Base-by-base conservation (phyloP, 2,113 vertebrate species). In the Etheostoma spectabile region DNA sequence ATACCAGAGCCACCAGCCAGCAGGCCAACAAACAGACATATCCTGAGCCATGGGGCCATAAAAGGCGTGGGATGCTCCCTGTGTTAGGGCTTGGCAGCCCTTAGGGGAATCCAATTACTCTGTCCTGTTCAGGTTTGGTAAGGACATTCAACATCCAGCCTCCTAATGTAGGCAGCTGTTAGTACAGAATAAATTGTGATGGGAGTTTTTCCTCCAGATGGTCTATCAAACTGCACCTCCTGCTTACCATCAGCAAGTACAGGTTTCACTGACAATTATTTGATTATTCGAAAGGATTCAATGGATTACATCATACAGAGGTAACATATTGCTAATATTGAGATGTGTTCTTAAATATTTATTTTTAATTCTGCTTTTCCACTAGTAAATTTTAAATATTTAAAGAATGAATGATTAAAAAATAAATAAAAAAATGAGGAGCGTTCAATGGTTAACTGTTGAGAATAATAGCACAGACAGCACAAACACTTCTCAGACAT, bases 31-130 rank as follows among this genome's bases (percentile, higher is more conserved):
- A 62, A 74, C 77, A 75, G 59, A 83, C 42, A 68, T 51, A 67
- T 70, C 12, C 56, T 67, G 22, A 57, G 64, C 52, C 62, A 69
- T 14, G 86, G 79, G 61, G 77, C 94, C 94, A 91, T 95, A 94
- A 93, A 94, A 94, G 94, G 94, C 63, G 75, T 74, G 70, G 60
- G 89, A 87, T 86, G 86, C 83, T 73, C 85, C 38, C 49, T 38
- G 80, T 82, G 85, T 86, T 77, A 42, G 52, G 70, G 52, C 67
- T 89, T 88, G 89, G 86, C 81, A 76, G 74, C 24, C 56, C 38
- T 19, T 59, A 68, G 74, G 70, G 80, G 78, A 93, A 87, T 68
- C 74, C 45, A 69, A 65, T 67, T 70, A 73, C 74, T 72, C 57
- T 72, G 49, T 85, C 83, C 67, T 77, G 75, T 35, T 74, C 80